Evolutionary conservation across 2,113 vertebrate genomes (phyloP).

Genomic region (Heteronetta atricapilla): DNA sequence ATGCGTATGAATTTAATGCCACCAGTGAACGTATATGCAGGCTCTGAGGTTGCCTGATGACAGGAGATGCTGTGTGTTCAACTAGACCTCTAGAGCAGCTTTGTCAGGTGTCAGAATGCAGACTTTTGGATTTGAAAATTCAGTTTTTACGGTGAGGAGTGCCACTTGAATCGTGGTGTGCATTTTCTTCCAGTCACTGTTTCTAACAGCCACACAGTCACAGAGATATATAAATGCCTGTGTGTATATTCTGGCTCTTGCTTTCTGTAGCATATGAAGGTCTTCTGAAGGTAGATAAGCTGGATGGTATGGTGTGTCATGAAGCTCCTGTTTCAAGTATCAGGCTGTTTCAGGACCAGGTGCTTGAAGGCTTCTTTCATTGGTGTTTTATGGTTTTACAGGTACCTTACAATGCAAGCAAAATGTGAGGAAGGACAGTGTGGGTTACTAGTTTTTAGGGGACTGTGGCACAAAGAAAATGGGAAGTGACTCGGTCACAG

Average conservation of each 20-base stretch:
- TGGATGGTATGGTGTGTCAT: not conserved
- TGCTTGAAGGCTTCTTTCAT: not conserved
- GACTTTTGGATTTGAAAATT: not conserved
- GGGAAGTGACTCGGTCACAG: not conserved
- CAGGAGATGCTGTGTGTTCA: not conserved
- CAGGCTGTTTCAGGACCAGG: not conserved
- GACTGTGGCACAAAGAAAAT: too few relatives aligned
- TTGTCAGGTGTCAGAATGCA: not conserved
- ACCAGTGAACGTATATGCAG: not conserved
- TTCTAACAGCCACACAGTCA: not conserved
- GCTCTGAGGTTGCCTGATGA: not conserved
- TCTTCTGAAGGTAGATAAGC: not conserved
- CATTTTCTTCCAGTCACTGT: not conserved
- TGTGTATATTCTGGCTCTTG: not conserved
- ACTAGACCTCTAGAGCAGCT: not conserved
- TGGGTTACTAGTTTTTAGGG: not conserved
- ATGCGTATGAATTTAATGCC: accelerated
- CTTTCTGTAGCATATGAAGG: not conserved
- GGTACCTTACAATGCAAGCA: not conserved
- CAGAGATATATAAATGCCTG: not conserved
- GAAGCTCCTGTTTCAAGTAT: not conserved
- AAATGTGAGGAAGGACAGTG: not conserved
- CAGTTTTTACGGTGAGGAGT: not conserved
- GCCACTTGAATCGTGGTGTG: not conserved
- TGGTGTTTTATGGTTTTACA: not conserved